Evolutionary conservation across 2,113 vertebrate species (phyloP).

Genomic region (Nibea coibor): DNA sequence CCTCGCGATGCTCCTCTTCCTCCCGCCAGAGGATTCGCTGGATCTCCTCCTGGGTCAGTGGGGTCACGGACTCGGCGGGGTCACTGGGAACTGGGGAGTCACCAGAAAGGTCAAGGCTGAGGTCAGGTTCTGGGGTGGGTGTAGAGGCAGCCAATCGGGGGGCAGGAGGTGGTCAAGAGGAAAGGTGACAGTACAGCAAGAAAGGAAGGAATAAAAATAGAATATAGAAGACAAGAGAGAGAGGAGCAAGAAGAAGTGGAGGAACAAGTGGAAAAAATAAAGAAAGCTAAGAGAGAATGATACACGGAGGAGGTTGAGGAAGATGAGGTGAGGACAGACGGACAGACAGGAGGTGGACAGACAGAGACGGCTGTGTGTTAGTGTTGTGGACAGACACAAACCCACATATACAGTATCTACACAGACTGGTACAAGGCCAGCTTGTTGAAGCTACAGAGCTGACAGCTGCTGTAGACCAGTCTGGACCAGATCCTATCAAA

Average conservation of each 20-base stretch:
- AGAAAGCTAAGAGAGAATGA: conserved; percentile 40
- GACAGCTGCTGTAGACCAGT: conserved; percentile 53
- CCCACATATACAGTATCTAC: not conserved
- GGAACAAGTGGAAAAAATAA: conserved; percentile 19
- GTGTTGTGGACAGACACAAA: conserved; percentile 36
- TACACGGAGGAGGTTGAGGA: conserved; percentile 18
- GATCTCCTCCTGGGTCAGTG: conserved; percentile 66
- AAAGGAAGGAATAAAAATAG: conserved; percentile 1
- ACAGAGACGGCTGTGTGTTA: conserved; percentile 64
- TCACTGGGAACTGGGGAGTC: conserved; percentile 87
- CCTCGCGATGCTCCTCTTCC: conserved; percentile 67
- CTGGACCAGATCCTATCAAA: conserved; percentile 24
- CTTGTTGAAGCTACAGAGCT: conserved; percentile 58
- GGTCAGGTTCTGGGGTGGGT: conserved; percentile 72
- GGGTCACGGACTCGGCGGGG: conserved; percentile 36
- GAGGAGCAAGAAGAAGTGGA: not conserved
- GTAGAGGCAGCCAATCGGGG: conserved; percentile 50
- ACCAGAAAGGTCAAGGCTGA: conserved; percentile 88
- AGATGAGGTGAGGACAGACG: conserved; percentile 21
- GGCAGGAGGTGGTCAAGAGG: conserved; percentile 12
- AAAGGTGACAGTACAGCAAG: not conserved
- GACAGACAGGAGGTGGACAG: conserved; percentile 36
- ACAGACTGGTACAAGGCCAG: conserved; percentile 40
- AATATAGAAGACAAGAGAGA: conserved; percentile 29
- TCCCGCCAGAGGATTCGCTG: conserved; percentile 70